Conservation (phyloP, 2,888 invertebrate genomes). For the Scaptomyza caliginosa region DNA sequence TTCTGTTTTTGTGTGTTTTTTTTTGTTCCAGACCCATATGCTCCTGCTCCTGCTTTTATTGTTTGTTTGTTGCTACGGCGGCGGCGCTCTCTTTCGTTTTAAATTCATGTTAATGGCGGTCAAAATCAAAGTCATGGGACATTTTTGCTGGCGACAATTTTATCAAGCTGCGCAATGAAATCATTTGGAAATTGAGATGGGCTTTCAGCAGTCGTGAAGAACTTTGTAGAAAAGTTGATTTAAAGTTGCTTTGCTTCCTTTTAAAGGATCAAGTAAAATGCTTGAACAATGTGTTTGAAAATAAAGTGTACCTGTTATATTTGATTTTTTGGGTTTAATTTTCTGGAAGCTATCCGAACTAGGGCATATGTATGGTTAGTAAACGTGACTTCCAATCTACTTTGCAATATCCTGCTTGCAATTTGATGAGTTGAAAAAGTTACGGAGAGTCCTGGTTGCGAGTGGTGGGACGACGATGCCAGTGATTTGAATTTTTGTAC, state of each 20-base stretch:
- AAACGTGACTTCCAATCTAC: slow-evolving; percentile 9
- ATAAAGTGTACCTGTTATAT: background rate
- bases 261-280: background rate
- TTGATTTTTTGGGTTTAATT: slow-evolving; percentile 53
- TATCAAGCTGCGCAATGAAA: slow-evolving; percentile 80
- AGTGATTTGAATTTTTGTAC: slow-evolving; percentile 54
- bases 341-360: slow-evolving; percentile 23
- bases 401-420: slow-evolving; percentile 19
- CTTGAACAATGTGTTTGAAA: background rate
- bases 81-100: slow-evolving; percentile 22
- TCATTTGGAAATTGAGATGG: slow-evolving; percentile 48
- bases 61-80: slow-evolving; percentile 13
- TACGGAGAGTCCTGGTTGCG: slow-evolving; percentile 21
- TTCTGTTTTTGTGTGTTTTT: background rate
- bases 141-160: slow-evolving; percentile 82
- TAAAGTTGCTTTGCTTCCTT: background rate
- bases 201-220: slow-evolving; percentile 7
- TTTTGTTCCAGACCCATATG: slow-evolving; percentile 34
- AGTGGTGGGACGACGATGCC: slow-evolving; percentile 45
- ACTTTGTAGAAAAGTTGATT: background rate
- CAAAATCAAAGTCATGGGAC: slow-evolving; percentile 79
- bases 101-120: slow-evolving; percentile 80
- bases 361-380: slow-evolving; percentile 30
- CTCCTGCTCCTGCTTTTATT: slow-evolving; percentile 25
- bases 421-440: background rate